Percentiles rank a stretch among this genome's conserved stretches.
Conservation (phyloP, 2,888 invertebrate species). For the Phengaris alcon region DNA sequence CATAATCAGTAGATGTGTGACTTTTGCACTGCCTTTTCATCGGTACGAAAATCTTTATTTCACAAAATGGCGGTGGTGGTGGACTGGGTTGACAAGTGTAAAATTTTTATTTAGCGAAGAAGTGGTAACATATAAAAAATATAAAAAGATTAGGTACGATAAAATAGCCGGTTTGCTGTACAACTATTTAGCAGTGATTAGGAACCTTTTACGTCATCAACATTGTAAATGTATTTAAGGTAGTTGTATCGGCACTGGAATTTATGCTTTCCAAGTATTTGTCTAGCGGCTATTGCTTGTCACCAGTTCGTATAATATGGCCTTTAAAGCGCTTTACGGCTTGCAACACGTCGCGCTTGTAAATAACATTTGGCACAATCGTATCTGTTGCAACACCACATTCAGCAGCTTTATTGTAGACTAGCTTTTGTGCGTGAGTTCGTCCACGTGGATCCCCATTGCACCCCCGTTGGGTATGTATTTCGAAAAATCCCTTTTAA, state of each 20-base stretch:
- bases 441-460: too few relatives aligned
- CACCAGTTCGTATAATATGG: conserved; percentile 1
- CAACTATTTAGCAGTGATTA: neutral
- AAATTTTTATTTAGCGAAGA: neutral
- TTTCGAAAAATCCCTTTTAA: too few relatives aligned
- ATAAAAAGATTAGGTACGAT: too few relatives aligned
- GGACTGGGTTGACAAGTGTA: neutral
- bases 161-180: too few relatives aligned
- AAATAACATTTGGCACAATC: conserved; percentile 11
- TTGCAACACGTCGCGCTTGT: conserved; percentile 9
- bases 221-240: neutral
- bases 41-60: conserved; percentile 57
- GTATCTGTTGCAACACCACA: neutral
- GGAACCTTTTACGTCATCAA: neutral
- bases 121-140: too few relatives aligned
- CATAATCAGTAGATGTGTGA: conserved; percentile 71
- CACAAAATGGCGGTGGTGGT: conserved; percentile 1
- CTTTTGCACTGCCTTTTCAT: conserved; percentile 57
- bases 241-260: neutral
- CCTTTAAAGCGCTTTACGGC: neutral
- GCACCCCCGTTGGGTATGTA: too few relatives aligned
- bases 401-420: neutral
- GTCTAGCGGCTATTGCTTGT: conserved; percentile 5
- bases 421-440: neutral
- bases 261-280: neutral